Evolutionary conservation across 2,113 vertebrate genomes (phyloP).

Genomic region (Lampris incognitus): DNA sequence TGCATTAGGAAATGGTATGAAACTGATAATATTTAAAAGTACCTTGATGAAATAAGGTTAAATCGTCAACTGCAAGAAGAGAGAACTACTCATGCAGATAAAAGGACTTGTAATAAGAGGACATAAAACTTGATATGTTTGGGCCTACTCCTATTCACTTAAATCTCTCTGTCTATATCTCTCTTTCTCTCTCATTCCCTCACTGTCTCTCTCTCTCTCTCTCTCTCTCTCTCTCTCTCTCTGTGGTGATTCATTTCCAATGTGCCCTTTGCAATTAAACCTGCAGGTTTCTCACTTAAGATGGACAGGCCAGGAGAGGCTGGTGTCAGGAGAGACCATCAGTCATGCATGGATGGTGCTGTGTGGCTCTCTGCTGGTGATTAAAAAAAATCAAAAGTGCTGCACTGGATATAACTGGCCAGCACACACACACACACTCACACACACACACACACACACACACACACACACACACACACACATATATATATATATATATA

Average conservation of each 20-base stretch:
- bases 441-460: constrained; percentile 22
- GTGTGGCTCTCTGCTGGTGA: constrained; percentile 37
- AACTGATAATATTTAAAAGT: no score
- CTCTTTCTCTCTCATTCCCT: not conserved
- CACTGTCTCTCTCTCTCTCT: not conserved
- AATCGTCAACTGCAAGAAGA: no score
- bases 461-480: constrained; percentile 13
- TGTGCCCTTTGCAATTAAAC: constrained; percentile 76
- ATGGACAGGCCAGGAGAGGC: constrained; percentile 56
- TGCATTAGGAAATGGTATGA: no score
- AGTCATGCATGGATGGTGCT: constrained; percentile 52
- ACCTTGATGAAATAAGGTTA: no score
- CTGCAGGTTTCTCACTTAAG: constrained; percentile 64
- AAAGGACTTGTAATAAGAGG: no score
- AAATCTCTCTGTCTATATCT: not conserved
- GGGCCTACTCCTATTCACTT: not conserved
- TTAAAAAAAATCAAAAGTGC: constrained; percentile 13
- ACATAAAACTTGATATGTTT: not conserved
- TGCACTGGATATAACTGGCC: constrained; percentile 33
- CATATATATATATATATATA: no score
- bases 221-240: constrained; percentile 31
- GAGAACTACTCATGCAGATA: no score
- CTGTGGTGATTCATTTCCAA: constrained; percentile 61
- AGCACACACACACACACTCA: constrained; percentile 9
- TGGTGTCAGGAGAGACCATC: constrained; percentile 61